Evolutionary conservation across 1,140 invertebrate species (phyloP).

Genomic region (Drosophila miranda): DNA sequence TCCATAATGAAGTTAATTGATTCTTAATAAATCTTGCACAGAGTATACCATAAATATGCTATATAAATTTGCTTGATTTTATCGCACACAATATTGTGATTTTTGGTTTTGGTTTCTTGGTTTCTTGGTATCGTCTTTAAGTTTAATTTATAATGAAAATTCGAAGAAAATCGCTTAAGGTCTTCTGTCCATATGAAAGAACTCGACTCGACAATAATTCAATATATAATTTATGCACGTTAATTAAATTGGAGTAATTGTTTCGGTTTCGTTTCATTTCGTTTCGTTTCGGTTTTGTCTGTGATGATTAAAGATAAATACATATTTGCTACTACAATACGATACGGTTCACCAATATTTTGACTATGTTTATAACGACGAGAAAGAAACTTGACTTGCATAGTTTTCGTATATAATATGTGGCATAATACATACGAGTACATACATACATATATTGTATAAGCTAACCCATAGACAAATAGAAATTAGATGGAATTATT

Average conservation of each 20-base stretch:
- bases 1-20: conserved; percentile 76
- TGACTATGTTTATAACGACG: conserved; percentile 72
- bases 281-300: conserved; percentile 23
- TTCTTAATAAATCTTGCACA: conserved; percentile 77
- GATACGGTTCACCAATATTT: conserved; percentile 74
- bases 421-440: conserved; percentile 34
- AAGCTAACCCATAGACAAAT: conserved; percentile 68
- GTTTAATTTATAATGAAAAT: conserved; percentile 63
- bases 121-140: conserved; percentile 44
- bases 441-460: conserved; percentile 28
- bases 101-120: conserved; percentile 33
- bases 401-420: conserved; percentile 36
- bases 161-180: conserved; percentile 59
- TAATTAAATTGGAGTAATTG: conserved; percentile 72
- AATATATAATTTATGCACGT: conserved; percentile 69
- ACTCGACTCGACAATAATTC: conserved; percentile 60
- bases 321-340: conserved; percentile 74
- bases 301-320: conserved; percentile 70
- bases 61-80: conserved; percentile 66
- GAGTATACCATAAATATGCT: conserved; percentile 75
- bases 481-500: conserved; percentile 56
- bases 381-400: conserved; percentile 60
- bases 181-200: conserved; percentile 56
- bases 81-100: conserved; percentile 42
- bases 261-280: conserved; percentile 20